phyloP scores from a whole-genome alignment of 2,113 vertebrate genomes.

The Gnathonemus longibarbis region DNA sequence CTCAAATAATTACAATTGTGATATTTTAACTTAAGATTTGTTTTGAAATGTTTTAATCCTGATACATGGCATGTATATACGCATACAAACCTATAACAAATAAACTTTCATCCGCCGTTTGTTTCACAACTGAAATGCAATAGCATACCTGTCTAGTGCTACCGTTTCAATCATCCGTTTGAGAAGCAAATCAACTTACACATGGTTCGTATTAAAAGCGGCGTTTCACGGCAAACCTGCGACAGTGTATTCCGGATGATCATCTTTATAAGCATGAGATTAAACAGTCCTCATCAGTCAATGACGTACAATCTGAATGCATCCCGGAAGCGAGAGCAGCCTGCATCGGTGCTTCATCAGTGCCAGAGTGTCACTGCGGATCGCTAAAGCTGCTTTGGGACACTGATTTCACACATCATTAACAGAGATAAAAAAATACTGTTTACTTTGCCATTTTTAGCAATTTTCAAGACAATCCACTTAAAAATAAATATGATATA shows the following conservation, averaged over 20 bases:
- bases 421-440: not conserved
- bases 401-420: not conserved
- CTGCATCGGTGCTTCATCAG: not conserved
- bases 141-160: not conserved
- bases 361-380: not conserved
- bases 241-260: not conserved
- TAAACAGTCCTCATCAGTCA: not conserved
- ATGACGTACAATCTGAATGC: not conserved
- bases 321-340: not conserved
- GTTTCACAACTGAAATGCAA: not conserved
- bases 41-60: not conserved
- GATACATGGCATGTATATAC: not conserved
- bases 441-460: not conserved
- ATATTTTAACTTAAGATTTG: not conserved
- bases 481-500: conserved; percentile 12
- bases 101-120: not conserved
- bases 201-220: not conserved
- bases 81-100: not conserved
- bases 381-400: not conserved
- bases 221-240: not conserved
- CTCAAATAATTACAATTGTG: not conserved
- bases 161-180: not conserved
- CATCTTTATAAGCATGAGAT: not conserved
- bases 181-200: not conserved
- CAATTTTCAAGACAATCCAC: not conserved